phyloP scores from a whole-genome alignment of 2,797 vertebrate species.

The Phoebastria nigripes region DNA sequence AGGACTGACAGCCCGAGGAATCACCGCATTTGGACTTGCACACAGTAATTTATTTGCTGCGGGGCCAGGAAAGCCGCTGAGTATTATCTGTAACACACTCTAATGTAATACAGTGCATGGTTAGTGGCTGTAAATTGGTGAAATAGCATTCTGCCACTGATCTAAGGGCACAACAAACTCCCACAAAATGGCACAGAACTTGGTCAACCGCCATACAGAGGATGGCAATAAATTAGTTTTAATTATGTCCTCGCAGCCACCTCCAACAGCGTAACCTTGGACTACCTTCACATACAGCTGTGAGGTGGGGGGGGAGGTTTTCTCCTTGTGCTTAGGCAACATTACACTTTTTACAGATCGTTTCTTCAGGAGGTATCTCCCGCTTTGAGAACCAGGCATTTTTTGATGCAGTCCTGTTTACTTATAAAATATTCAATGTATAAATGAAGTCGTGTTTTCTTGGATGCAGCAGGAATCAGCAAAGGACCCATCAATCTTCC shows the following conservation, averaged over 20 bases:
- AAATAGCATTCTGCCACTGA: background rate
- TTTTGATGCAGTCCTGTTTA: background rate
- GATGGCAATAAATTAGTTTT: background rate
- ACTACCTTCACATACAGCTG: background rate
- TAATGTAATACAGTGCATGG: fast-evolving
- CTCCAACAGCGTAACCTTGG: background rate
- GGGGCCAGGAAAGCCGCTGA: background rate
- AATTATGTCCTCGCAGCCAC: background rate
- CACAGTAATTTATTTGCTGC: background rate
- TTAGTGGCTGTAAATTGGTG: background rate
- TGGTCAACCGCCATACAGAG: background rate
- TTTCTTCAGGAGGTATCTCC: background rate
- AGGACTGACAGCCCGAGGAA: background rate
- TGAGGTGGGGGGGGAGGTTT: background rate
- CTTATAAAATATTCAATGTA: background rate
- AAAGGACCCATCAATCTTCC: background rate
- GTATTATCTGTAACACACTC: background rate
- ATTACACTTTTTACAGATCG: background rate
- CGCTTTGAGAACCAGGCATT: background rate
- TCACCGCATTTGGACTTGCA: background rate
- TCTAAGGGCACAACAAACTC: background rate
- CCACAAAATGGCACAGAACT: background rate
- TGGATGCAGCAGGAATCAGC: background rate
- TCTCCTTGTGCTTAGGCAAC: background rate
- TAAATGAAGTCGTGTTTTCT: background rate